phyloP scores from a whole-genome alignment of 2,113 vertebrate genomes.

The Poeciliopsis prolifica region DNA sequence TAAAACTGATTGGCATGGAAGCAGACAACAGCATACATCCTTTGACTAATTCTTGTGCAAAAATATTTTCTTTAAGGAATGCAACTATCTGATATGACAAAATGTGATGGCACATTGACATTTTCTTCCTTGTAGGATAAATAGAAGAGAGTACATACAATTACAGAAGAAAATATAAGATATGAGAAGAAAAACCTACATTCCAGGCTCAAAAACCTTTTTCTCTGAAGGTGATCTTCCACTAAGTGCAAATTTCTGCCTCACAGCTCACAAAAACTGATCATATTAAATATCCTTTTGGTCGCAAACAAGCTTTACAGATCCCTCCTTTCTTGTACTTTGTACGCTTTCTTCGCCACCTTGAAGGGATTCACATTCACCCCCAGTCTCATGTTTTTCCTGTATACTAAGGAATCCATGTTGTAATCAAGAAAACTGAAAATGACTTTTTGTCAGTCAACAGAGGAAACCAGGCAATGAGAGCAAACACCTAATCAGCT shows the following conservation, averaged over 20 bases:
- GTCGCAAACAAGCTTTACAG: slow-evolving; percentile 22
- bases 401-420: neutral
- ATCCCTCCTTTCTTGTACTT: slow-evolving; percentile 6
- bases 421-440: neutral
- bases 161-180: slow-evolving; percentile 29
- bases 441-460: neutral
- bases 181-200: slow-evolving; percentile 54
- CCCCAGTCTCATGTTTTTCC: neutral
- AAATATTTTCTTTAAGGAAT: slow-evolving; percentile 62
- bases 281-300: slow-evolving; percentile 21
- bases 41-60: slow-evolving; percentile 66
- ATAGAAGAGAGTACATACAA: slow-evolving; percentile 24
- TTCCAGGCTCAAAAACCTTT: slow-evolving; percentile 46
- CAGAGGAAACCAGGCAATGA: neutral
- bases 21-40: slow-evolving; percentile 38
- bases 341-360: neutral
- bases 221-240: slow-evolving; percentile 40
- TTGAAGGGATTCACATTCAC: neutral
- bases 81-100: slow-evolving; percentile 51
- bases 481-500: neutral
- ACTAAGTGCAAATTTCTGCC: slow-evolving; percentile 73
- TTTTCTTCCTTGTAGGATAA: slow-evolving; percentile 49
- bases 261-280: slow-evolving; percentile 52
- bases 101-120: slow-evolving; percentile 64
- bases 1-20: slow-evolving; percentile 31